phyloP scores from a whole-genome alignment of 2,888 invertebrate genomes.

The Blomia tropicalis region DNA sequence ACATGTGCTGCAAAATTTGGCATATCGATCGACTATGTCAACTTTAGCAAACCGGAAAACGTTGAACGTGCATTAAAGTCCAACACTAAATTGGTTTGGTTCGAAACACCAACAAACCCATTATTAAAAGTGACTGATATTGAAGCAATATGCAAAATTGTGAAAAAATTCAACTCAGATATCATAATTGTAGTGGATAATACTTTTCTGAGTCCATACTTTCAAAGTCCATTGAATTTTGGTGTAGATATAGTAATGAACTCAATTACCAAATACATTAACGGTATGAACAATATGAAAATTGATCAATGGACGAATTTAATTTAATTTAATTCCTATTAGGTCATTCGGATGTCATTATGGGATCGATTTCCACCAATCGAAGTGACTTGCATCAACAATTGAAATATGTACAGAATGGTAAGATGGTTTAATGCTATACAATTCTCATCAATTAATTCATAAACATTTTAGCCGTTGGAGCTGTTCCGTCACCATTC shows the following conservation, averaged over 20 bases:
- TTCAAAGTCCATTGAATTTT: slow-evolving; percentile 67
- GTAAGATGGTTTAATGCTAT: background rate
- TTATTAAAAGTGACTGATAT: slow-evolving; percentile 76
- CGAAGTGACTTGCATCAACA: slow-evolving; percentile 51
- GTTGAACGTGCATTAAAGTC: slow-evolving; percentile 54
- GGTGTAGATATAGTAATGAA: slow-evolving; percentile 82
- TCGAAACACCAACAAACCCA: slow-evolving; percentile 94
- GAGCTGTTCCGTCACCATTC: slow-evolving; percentile 85
- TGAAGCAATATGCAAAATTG: slow-evolving; percentile 48
- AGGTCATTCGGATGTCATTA: slow-evolving; percentile 85
- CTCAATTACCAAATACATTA: slow-evolving; percentile 92
- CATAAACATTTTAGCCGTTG: slow-evolving; percentile 50
- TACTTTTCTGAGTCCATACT: slow-evolving; percentile 77
- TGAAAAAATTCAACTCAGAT: slow-evolving; percentile 42
- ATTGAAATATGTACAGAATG: slow-evolving; percentile 67
- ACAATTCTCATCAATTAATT: background rate
- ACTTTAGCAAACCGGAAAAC: slow-evolving; percentile 51
- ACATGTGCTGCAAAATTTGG: slow-evolving; percentile 45
- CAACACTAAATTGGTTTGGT: slow-evolving; percentile 73
- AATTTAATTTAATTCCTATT: background rate
- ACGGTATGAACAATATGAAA: slow-evolving; percentile 35
- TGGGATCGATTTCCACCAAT: slow-evolving; percentile 71
- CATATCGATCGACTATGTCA: slow-evolving; percentile 57
- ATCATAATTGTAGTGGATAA: slow-evolving; percentile 72
- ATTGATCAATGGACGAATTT: background rate